Evolutionary conservation across 92 coral and sea anemone genomes (phyloP), one percentile per base, ranked within the genome.

Genomic region (Chrysogorgia sp.): DNA sequence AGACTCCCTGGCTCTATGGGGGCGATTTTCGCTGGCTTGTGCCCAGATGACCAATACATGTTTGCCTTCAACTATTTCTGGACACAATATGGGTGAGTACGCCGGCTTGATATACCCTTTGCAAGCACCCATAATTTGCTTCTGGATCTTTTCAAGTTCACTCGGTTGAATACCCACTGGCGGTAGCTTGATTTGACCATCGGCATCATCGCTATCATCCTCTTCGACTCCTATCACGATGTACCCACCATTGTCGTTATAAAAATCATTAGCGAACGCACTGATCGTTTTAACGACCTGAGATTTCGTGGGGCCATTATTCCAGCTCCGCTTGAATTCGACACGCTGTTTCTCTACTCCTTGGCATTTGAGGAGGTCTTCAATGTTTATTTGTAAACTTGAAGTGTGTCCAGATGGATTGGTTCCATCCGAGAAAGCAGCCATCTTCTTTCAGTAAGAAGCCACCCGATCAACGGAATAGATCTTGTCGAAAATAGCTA

Each of bases 171-270:
- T 80, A 1, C 93, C 93, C 29, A 66, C 21, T 3, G 93, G 93
- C 1, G 90, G 90, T 65, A 83, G 60, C 52, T 72, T 74, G 10
- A 67, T 75, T 45, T 89, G 93, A 23, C 88, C 80, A 9, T 30
- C 19, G 20, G 78, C 66, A 17, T 80, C 86, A 41, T 29, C 40
- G 21, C 67, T 70, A 45, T 86, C 71, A 15, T 89, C 86, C 34
- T 89, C 93, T 63, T 80, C 88, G 0, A 86, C 88, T 22, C 90
- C 90, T n/a, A 89, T 80, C 9, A 89, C 79, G 12, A 89, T 86
- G 31, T 89, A 89, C 19, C 93, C 93, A 20, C 93, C 93, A 62
- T 89, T 89, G 69, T 89, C 93, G 32, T 86, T 89, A 34, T 83
- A 89, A 71, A 52, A 86, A 71, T 89, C 93, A 68, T 89, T 89